These are phyloP conservation scores for Diorhabda sublineata DNA, from an alignment of 1,140 invertebrate species.

Conservation along the genomic window DNA sequence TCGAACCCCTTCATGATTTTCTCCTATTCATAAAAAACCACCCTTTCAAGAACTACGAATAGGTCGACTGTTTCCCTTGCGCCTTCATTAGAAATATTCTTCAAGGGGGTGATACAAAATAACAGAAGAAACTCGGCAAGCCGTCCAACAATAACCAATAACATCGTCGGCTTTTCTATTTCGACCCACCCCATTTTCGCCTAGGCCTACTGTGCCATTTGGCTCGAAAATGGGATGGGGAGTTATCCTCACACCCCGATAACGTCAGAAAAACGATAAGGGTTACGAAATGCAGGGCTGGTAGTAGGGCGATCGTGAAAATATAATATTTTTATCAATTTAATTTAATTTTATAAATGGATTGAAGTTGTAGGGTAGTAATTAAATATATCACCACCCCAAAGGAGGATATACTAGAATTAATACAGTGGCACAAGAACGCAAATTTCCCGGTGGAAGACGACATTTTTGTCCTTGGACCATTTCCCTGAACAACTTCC, in stretches of 20 bases:
- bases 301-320: not conserved
- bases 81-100: not conserved
- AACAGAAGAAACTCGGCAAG: not conserved
- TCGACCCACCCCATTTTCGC: not conserved
- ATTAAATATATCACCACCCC: too few species aligned
- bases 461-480: too few species aligned
- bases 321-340: too few species aligned
- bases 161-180: not conserved
- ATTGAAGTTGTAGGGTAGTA: too few species aligned
- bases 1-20: too few species aligned
- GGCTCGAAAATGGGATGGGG: not conserved
- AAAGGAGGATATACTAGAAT: too few species aligned
- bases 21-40: not conserved
- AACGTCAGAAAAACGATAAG: not conserved
- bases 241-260: not conserved
- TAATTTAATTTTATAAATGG: too few species aligned
- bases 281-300: not conserved
- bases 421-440: too few species aligned
- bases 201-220: not conserved
- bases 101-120: constrained; percentile 1
- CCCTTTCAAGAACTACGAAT: not conserved
- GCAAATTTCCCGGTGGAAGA: too few species aligned
- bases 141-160: not conserved
- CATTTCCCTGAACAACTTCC: too few species aligned
- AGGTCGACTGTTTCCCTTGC: not conserved